phyloP scores from a whole-genome alignment of 2,888 invertebrate species.

The Hydriomena furcata region DNA sequence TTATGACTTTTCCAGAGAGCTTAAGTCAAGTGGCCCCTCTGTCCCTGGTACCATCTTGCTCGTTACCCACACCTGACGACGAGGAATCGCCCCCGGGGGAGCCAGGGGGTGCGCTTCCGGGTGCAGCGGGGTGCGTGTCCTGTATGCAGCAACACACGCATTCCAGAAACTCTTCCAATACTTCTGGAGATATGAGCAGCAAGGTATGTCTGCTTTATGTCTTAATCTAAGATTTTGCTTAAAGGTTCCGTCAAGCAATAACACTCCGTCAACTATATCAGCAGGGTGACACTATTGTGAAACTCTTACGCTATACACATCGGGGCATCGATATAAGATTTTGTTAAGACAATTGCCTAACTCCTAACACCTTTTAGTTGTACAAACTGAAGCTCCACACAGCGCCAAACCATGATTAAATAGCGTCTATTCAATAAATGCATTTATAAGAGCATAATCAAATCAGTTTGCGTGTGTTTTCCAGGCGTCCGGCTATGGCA shows the following conservation, averaged over 20 bases:
- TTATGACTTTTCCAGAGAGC: conserved; percentile 56
- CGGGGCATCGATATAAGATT: too few relatives aligned
- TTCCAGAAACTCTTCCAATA: conserved; percentile 90
- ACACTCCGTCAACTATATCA: too few relatives aligned
- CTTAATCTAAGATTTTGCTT: too few relatives aligned
- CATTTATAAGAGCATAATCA: too few relatives aligned
- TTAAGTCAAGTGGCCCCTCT: conserved; percentile 51
- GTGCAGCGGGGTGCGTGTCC: conserved; percentile 49
- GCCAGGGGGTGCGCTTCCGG: conserved; percentile 34
- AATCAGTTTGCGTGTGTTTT: conserved; percentile 48
- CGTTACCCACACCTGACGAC: conserved; percentile 63
- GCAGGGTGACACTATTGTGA: too few relatives aligned
- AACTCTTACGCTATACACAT: too few relatives aligned
- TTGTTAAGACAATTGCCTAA: too few relatives aligned
- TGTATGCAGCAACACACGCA: conserved; percentile 82
- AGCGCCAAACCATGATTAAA: too few relatives aligned
- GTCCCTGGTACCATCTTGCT: conserved; percentile 65
- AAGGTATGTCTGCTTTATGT: conserved; percentile 50
- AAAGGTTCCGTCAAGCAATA: too few relatives aligned
- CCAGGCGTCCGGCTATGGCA: conserved; percentile 96
- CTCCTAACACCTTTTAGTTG: too few relatives aligned
- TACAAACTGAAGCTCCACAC: too few relatives aligned
- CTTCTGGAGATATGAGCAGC: conserved; percentile 83
- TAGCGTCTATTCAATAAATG: too few relatives aligned
- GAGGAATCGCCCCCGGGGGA: conserved; percentile 58